Evolutionary conservation across 1,140 invertebrate species (phyloP).

Genomic region (Eufriesea mexicana): DNA sequence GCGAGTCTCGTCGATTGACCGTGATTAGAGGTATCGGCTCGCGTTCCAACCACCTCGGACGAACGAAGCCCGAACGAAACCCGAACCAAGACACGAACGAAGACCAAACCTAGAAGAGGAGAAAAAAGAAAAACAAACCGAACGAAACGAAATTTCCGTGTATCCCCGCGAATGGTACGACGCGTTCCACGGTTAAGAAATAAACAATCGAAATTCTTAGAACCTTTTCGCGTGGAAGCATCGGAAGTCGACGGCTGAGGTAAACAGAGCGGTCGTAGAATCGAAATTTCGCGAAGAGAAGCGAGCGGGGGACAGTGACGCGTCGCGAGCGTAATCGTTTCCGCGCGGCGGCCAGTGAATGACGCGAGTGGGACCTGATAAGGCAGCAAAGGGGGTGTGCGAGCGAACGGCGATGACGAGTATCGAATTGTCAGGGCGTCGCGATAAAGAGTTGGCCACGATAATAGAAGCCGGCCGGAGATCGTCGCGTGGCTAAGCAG

Average conservation of each 20-base stretch:
- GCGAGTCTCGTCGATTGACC: neutral
- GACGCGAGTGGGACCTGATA: neutral
- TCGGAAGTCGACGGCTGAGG: neutral
- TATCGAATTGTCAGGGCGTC: neutral
- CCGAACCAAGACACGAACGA: no score
- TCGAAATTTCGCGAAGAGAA: neutral
- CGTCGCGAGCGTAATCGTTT: neutral
- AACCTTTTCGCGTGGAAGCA: neutral
- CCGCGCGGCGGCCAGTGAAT: neutral
- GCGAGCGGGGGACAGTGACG: conserved; percentile 12
- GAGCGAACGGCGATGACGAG: conserved; percentile 25
- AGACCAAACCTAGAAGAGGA: no score
- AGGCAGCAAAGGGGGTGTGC: neutral
- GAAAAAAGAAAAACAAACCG: no score
- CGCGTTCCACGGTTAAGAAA: neutral
- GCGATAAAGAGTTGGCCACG: neutral
- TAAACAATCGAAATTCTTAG: neutral
- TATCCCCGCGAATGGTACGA: no score
- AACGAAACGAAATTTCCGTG: no score
- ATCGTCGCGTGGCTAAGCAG: conserved; percentile 23
- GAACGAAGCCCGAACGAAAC: no score
- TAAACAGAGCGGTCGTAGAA: neutral
- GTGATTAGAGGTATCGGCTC: no score
- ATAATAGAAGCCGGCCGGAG: neutral
- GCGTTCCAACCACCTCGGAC: neutral